Conservation (phyloP, 2,888 invertebrate species). For the Mycalesis mineus region DNA sequence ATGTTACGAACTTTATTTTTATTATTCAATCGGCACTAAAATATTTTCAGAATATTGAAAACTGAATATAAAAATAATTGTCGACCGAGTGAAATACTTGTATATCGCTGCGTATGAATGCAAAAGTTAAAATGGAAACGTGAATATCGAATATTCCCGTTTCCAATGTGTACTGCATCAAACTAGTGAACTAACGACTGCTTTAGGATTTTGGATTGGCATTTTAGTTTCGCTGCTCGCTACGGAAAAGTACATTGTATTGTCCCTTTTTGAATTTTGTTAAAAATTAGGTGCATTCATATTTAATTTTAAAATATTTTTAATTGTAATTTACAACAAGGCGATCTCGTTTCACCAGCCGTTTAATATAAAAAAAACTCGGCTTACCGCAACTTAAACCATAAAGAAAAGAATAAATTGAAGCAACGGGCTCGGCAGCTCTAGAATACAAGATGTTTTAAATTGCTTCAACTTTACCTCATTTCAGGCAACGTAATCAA, state of each 20-base stretch:
- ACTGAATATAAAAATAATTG: neutral
- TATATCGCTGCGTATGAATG: neutral
- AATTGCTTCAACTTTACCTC: slow-evolving; percentile 21
- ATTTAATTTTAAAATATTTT: too few relatives aligned
- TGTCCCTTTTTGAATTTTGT: too few relatives aligned
- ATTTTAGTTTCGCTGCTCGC: neutral
- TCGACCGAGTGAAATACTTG: neutral
- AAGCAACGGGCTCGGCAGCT: neutral
- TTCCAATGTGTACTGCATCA: neutral
- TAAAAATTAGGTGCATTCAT: too few relatives aligned
- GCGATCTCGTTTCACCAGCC: too few relatives aligned
- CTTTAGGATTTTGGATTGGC: neutral
- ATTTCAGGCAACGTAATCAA: slow-evolving; percentile 19
- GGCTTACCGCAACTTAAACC: too few relatives aligned
- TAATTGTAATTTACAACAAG: too few relatives aligned
- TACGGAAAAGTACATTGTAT: neutral
- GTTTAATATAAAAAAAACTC: too few relatives aligned
- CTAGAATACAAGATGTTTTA: slow-evolving; percentile 16
- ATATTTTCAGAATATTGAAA: neutral
- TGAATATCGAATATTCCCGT: neutral
- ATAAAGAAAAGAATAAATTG: slow-evolving; percentile 1
- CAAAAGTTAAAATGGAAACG: neutral
- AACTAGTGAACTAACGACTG: neutral
- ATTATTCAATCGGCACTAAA: neutral
- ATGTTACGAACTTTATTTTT: neutral